Conservation (phyloP, 2,113 vertebrate species). For the Atherinomorus stipes region DNA sequence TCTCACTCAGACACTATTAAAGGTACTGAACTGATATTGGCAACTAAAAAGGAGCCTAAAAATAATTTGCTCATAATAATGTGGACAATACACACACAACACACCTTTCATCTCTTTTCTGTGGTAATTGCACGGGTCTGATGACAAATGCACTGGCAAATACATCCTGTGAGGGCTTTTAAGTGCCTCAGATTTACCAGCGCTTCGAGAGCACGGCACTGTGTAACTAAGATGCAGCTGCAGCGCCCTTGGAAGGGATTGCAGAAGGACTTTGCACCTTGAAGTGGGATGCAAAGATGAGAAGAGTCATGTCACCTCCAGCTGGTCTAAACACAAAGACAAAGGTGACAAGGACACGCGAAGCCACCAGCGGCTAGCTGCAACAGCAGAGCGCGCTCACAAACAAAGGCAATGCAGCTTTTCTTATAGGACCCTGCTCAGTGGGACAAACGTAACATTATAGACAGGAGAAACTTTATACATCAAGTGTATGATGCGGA, state of each 20-base stretch:
- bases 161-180: conserved; percentile 67
- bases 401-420: conserved; percentile 42
- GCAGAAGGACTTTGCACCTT: conserved; percentile 77
- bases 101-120: conserved; percentile 65
- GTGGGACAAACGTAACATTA: conserved; percentile 29
- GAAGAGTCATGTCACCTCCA: conserved; percentile 75
- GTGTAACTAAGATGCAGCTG: conserved; percentile 71
- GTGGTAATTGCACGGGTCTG: conserved; percentile 59
- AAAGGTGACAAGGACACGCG: conserved; percentile 73
- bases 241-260: conserved; percentile 69
- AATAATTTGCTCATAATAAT: conserved; percentile 58
- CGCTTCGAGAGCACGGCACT: conserved; percentile 42
- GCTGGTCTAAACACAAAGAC: conserved; percentile 71
- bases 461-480: not conserved
- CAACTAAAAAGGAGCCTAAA: conserved; percentile 57
- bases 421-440: conserved; percentile 26
- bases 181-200: conserved; percentile 63
- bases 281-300: conserved; percentile 73
- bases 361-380: conserved; percentile 37
- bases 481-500: not conserved
- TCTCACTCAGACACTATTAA: conserved; percentile 58
- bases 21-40: conserved; percentile 74
- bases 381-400: conserved; percentile 13
- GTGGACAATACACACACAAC: conserved; percentile 52
- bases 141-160: conserved; percentile 63